Evolutionary conservation across 2,113 vertebrate species (phyloP).

Genomic region (Catagonus wagneri): DNA sequence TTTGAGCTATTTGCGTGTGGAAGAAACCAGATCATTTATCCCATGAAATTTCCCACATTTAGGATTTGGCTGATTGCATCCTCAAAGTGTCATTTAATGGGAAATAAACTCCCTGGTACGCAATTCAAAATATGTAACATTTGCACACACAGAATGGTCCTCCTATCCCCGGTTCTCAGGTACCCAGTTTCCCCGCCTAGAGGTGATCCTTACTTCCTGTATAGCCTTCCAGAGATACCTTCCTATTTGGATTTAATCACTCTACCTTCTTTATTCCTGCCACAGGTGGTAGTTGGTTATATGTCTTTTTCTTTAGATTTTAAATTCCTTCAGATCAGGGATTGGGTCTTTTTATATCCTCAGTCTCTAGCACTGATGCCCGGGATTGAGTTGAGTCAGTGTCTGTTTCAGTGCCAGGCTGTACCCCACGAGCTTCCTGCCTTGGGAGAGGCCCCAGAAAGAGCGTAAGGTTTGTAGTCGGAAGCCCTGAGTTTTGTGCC

Average conservation of each 20-base stretch:
- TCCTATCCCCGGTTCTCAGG: slow-evolving; percentile 19
- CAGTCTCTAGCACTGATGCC: not conserved
- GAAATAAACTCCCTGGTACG: slow-evolving; percentile 9
- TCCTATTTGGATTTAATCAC: slow-evolving; percentile 56
- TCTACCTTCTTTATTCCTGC: slow-evolving; percentile 42
- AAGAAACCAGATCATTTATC: slow-evolving; percentile 68
- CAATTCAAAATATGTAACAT: slow-evolving; percentile 56
- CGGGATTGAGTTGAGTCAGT: not conserved
- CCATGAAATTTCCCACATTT: slow-evolving; percentile 51
- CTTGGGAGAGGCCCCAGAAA: not conserved
- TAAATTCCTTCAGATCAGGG: slow-evolving; percentile 10
- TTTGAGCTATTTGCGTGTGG: slow-evolving; percentile 48
- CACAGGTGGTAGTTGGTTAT: not conserved
- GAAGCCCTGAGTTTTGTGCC: not conserved
- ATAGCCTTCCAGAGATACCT: not conserved
- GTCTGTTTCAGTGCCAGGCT: not conserved
- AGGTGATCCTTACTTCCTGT: slow-evolving; percentile 16
- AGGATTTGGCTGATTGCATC: slow-evolving; percentile 55
- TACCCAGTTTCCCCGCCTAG: slow-evolving; percentile 31
- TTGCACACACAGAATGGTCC: slow-evolving; percentile 45
- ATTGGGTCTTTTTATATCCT: not conserved
- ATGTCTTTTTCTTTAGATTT: not conserved
- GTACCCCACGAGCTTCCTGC: not conserved
- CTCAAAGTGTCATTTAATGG: slow-evolving; percentile 67
- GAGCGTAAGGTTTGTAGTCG: not conserved